Conservation (phyloP, 2,888 invertebrate genomes). For the Drosophila setosimentum region DNA sequence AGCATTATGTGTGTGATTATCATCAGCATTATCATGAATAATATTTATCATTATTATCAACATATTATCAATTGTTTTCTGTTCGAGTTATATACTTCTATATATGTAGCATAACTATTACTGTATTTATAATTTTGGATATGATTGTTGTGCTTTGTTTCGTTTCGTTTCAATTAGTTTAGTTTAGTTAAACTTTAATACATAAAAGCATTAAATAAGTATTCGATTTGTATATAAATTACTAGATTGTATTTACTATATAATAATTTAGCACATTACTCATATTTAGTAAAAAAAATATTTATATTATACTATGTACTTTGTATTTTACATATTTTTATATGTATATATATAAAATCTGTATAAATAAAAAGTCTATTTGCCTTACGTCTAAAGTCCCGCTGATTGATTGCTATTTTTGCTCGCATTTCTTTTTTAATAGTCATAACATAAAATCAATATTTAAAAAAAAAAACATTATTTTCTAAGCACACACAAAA, state of each 20-base stretch:
- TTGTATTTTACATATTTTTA: slow-evolving; percentile 12
- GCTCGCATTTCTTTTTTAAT: slow-evolving; percentile 8
- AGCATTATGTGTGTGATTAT: slow-evolving; percentile 41
- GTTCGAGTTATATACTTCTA: slow-evolving; percentile 18
- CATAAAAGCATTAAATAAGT: slow-evolving; percentile 39
- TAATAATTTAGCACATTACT: slow-evolving; percentile 46
- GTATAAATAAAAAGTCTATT: slow-evolving; percentile 45
- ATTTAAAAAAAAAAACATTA: slow-evolving; percentile 1
- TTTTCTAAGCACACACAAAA: slow-evolving; percentile 4
- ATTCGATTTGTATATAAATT: slow-evolving; percentile 36
- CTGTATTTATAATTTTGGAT: slow-evolving; percentile 37
- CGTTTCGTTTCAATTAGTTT: slow-evolving; percentile 3
- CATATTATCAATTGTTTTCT: slow-evolving; percentile 22
- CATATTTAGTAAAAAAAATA: slow-evolving; percentile 30
- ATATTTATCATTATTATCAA: slow-evolving; percentile 22
- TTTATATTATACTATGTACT: slow-evolving; percentile 15
- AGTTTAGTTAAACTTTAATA: slow-evolving; percentile 32
- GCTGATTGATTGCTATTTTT: slow-evolving; percentile 22
- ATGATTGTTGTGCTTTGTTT: slow-evolving; percentile 33
- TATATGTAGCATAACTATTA: slow-evolving; percentile 35
- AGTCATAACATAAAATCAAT: slow-evolving; percentile 18
- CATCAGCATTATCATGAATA: slow-evolving; percentile 20
- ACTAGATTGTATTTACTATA: slow-evolving; percentile 33
- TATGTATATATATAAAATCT: slow-evolving; percentile 17
- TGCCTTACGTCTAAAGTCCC: slow-evolving; percentile 55